Conservation (phyloP, 30 jellyfish, hydroid and myxozoan species). For the Aurelia coerulea region DNA sequence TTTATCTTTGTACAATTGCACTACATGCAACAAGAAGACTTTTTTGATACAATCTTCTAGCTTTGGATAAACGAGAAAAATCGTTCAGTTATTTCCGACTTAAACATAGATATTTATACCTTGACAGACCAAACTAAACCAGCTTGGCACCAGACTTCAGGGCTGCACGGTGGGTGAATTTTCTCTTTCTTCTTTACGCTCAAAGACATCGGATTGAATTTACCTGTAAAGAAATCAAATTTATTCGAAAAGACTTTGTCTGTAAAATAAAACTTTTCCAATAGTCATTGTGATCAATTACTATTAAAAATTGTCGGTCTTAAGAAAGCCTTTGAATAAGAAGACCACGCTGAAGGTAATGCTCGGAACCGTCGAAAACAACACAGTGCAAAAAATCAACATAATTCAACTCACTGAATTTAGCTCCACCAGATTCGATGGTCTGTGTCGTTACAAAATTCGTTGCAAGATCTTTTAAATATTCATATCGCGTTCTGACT, state of each 20-base stretch:
- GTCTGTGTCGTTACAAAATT: conserved; percentile 83
- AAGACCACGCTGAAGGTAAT: no score
- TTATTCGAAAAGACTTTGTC: not conserved
- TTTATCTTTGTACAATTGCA: no score
- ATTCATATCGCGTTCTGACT: conserved; percentile 90
- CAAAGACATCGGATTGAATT: conserved; percentile 76
- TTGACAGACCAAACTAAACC: conserved; percentile 91
- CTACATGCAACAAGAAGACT: no score
- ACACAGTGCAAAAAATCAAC: no score
- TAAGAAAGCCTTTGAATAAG: no score
- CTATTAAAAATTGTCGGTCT: no score
- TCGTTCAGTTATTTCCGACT: no score
- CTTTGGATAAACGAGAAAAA: no score
- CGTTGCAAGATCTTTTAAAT: conserved; percentile 86
- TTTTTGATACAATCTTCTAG: no score
- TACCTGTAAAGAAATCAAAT: conserved; percentile 35
- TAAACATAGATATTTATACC: conserved; percentile 27
- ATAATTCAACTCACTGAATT: conserved; percentile 75
- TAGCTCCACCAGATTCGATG: conserved; percentile 86
- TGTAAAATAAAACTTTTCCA: no score
- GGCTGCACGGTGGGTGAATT: conserved; percentile 92
- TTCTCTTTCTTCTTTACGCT: conserved; percentile 90
- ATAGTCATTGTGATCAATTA: no score
- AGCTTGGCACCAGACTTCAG: conserved; percentile 99
- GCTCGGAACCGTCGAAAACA: no score